Evolutionary conservation across 2,113 vertebrate species (phyloP).

Genomic region (Carassius gibelio): DNA sequence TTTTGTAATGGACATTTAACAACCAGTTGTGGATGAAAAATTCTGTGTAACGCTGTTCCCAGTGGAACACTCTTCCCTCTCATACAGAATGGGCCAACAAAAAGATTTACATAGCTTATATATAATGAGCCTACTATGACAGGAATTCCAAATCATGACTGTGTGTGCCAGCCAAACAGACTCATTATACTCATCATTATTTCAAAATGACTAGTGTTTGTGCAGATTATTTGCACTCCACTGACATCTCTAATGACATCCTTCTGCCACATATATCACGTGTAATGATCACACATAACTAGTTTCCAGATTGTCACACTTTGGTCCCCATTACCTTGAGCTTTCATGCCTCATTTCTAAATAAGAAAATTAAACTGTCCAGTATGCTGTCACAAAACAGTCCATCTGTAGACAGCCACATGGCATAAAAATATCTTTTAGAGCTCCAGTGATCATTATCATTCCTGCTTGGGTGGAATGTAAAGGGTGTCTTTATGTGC

Average conservation of each 20-base stretch:
- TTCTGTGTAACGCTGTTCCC: background rate
- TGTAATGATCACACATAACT: conserved; percentile 2
- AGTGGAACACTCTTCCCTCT: background rate
- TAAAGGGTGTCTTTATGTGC: conserved; percentile 5
- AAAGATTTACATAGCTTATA: background rate
- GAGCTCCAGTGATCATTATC: conserved; percentile 1
- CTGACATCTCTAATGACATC: background rate
- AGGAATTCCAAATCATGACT: background rate
- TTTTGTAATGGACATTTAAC: background rate
- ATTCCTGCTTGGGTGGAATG: background rate
- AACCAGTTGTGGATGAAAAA: background rate
- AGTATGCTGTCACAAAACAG: conserved; percentile 25
- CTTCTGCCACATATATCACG: background rate
- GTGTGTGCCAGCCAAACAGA: background rate
- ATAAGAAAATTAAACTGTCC: conserved; percentile 7
- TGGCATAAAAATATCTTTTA: background rate
- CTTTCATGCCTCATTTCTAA: conserved; percentile 2
- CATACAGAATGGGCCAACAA: background rate
- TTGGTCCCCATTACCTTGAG: conserved; percentile 4
- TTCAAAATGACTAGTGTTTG: conserved; percentile 2
- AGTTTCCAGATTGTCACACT: background rate
- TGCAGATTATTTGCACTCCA: conserved; percentile 11
- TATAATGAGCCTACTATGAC: background rate
- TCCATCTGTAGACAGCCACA: background rate
- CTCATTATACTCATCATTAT: conserved; percentile 8